Percentiles rank a stretch among this genome's conserved stretches.
These are phyloP conservation scores for Pimpla rufipes DNA, from an alignment of 2,888 invertebrate species.

Conservation along the genomic window DNA sequence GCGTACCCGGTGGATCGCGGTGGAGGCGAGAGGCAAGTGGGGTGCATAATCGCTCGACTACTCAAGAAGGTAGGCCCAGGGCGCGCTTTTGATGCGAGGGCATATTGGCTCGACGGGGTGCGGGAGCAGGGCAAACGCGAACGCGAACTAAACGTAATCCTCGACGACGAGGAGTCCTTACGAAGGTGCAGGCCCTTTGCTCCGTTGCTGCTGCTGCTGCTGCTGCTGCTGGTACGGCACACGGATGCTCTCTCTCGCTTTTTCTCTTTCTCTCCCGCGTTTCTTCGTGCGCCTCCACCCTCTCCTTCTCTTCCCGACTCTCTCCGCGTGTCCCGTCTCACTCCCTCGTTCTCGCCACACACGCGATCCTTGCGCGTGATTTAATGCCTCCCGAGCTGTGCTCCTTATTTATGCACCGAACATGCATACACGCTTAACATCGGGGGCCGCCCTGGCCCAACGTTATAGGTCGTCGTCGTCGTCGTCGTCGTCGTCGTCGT, in stretches of 20 bases:
- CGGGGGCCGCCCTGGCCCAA: slow-evolving; percentile 74
- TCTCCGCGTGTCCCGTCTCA: slow-evolving; percentile 8
- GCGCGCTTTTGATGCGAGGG: slow-evolving; percentile 79
- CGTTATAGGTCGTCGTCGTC: slow-evolving; percentile 77
- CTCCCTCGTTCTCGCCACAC: slow-evolving; percentile 69
- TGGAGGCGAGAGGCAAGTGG: slow-evolving; percentile 48
- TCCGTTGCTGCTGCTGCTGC: slow-evolving; percentile 46
- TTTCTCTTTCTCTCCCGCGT: slow-evolving; percentile 31
- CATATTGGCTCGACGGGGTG: slow-evolving; percentile 84
- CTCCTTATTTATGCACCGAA: slow-evolving; percentile 84
- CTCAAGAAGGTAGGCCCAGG: slow-evolving; percentile 81
- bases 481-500: slow-evolving; percentile 30
- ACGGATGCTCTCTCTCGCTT: not conserved
- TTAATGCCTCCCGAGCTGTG: slow-evolving; percentile 83
- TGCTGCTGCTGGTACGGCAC: slow-evolving; percentile 56
- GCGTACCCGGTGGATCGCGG: not conserved
- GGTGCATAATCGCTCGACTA: slow-evolving; percentile 79
- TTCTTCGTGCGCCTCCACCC: slow-evolving; percentile 40
- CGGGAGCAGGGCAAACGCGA: slow-evolving; percentile 70
- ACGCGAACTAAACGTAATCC: slow-evolving; percentile 73
- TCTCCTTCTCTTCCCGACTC: slow-evolving; percentile 32
- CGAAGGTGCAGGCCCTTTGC: slow-evolving; percentile 55
- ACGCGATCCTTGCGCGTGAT: slow-evolving; percentile 82
- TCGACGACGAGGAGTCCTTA: slow-evolving; percentile 62
- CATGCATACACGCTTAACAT: slow-evolving; percentile 82